phyloP scores from a whole-genome alignment of 2,113 vertebrate genomes.

The Fukomys damarensis region DNA sequence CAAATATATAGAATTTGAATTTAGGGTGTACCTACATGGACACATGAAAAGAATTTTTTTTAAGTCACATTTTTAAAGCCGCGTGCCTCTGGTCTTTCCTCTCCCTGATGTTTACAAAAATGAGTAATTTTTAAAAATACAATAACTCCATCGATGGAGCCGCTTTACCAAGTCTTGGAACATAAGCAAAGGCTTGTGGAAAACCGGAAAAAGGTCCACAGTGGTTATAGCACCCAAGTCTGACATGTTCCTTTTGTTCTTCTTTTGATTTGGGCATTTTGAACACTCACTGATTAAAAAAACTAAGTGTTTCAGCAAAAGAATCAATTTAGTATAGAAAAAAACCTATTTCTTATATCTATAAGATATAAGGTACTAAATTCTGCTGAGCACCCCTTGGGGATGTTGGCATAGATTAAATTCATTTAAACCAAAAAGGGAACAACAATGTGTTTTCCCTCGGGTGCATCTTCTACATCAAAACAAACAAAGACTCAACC shows the following conservation, averaged over 20 bases:
- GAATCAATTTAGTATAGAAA: background rate
- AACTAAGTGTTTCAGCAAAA: slow-evolving; percentile 31
- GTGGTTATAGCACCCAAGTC: no score
- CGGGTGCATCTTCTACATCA: background rate
- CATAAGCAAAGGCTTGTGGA: background rate
- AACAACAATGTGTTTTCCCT: slow-evolving; percentile 52
- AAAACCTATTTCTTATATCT: slow-evolving; percentile 4
- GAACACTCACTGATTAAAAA: slow-evolving; percentile 11
- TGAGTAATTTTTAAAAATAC: background rate
- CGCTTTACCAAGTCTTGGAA: background rate
- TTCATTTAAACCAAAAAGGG: slow-evolving; percentile 27
- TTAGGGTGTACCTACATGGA: background rate
- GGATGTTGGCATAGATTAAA: background rate
- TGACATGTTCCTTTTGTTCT: background rate
- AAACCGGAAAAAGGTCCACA: background rate
- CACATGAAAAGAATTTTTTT: background rate
- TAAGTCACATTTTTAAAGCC: background rate
- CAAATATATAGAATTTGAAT: background rate
- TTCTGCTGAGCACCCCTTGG: slow-evolving; percentile 46
- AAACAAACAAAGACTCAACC: background rate
- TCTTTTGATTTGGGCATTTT: background rate
- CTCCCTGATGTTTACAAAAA: background rate
- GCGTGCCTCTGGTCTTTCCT: background rate
- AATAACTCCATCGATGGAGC: background rate
- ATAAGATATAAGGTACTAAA: slow-evolving; percentile 21